Conservation (phyloP, 35 echinoderm and acorn worm genomes). For the Diadema setosum region DNA sequence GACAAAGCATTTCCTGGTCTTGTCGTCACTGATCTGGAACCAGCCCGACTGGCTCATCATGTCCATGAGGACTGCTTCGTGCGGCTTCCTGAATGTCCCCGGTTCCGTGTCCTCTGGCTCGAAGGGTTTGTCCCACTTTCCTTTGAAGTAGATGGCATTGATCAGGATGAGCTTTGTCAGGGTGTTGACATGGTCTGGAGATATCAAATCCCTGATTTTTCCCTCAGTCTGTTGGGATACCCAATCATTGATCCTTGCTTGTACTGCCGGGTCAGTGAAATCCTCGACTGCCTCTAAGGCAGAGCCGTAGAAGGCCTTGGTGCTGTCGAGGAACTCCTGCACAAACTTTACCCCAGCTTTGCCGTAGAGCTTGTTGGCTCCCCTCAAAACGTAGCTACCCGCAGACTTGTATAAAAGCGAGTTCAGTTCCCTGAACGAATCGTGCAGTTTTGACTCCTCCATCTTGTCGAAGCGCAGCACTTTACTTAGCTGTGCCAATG, state of each 20-base stretch:
- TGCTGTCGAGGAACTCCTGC: slow-evolving; percentile 37
- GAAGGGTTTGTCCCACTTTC: slow-evolving; percentile 41
- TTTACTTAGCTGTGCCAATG: slow-evolving; percentile 51
- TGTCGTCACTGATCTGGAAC: not conserved
- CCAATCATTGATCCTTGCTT: slow-evolving; percentile 56
- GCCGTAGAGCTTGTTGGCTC: slow-evolving; percentile 74
- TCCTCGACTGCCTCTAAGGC: slow-evolving; percentile 41
- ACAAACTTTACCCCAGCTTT: slow-evolving; percentile 36
- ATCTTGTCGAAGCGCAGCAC: slow-evolving; percentile 52
- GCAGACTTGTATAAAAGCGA: slow-evolving; percentile 22
- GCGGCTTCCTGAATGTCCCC: slow-evolving; percentile 12
- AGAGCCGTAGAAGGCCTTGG: slow-evolving; percentile 36
- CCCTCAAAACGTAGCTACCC: slow-evolving; percentile 27
- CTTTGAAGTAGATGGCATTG: slow-evolving; percentile 93
- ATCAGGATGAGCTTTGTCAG: slow-evolving; percentile 57
- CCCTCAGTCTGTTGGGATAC: slow-evolving; percentile 60
- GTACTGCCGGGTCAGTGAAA: slow-evolving; percentile 15
- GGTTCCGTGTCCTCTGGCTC: not conserved
- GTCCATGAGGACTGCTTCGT: not conserved
- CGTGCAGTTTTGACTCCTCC: slow-evolving; percentile 30
- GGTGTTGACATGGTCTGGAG: slow-evolving; percentile 32
- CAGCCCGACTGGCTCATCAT: slow-evolving; percentile 57
- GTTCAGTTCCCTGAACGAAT: slow-evolving; percentile 55
- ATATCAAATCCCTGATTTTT: slow-evolving; percentile 52
- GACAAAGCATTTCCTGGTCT: slow-evolving; percentile 39